phyloP scores from a whole-genome alignment of 2,797 vertebrate genomes.

The Gastrophryne carolinensis region DNA sequence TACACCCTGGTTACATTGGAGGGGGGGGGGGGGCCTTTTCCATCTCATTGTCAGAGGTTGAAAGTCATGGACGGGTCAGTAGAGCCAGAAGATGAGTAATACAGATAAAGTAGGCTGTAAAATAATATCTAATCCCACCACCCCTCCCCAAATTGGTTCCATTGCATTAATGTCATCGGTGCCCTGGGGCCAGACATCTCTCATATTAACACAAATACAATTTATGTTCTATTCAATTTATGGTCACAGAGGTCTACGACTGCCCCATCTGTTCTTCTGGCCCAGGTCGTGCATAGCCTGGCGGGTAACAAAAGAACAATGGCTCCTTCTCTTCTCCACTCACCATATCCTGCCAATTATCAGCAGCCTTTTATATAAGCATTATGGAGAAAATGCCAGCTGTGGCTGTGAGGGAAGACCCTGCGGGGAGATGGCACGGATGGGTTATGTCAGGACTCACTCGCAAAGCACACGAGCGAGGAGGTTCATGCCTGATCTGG shows the following conservation, averaged over 20 bases:
- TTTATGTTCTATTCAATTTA: conserved; percentile 23
- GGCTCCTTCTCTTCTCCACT: neutral
- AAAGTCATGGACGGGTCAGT: too few species aligned
- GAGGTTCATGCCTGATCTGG: neutral
- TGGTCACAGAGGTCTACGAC: neutral
- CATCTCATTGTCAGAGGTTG: too few species aligned
- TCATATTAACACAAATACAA: neutral
- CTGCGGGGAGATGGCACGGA: neutral
- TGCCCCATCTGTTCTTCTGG: conserved; percentile 5
- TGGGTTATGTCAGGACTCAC: neutral
- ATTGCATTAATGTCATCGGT: too few species aligned
- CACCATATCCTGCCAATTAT: neutral
- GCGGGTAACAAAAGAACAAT: neutral
- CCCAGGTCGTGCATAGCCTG: neutral
- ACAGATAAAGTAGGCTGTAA: too few species aligned
- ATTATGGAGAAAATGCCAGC: conserved; percentile 21
- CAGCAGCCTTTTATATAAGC: neutral
- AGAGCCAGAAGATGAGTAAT: too few species aligned
- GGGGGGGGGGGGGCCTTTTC: too few species aligned
- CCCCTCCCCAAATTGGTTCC: neutral
- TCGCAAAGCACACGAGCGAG: neutral
- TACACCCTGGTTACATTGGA: too few species aligned
- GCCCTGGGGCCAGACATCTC: neutral
- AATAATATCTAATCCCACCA: neutral
- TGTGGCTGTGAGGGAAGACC: conserved; percentile 8